Evolutionary conservation across 2,888 invertebrate species (phyloP), one percentile per base, ranked within the genome.

Genomic region (Ypsolopha scabrella): DNA sequence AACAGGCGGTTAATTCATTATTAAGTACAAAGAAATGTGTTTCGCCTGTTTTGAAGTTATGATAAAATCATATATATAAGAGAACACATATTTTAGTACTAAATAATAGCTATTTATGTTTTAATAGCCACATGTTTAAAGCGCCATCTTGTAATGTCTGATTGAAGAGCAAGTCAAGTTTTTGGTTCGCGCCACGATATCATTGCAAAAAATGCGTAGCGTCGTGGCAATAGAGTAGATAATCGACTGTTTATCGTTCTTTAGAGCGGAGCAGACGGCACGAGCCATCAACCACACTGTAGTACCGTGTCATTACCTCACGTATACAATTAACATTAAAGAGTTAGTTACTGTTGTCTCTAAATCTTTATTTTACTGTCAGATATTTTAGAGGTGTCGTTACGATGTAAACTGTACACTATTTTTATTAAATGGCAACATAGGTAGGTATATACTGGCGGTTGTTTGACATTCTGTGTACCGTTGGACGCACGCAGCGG

Each of bases 241-340:
- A 24, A 24, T 38, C 38, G 41, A 11, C 41, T 11, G 41, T 41
- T 41, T 41, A 34, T 51, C 58, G 67, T 75, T 72, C 77, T 75
- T 78, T 73, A 67, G 64, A 72, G 61, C 64, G 70, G 72, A 68
- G 69, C 70, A 65, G 60, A 66, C 66, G 60, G 55, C 59, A 60
- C 61, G 60, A 58, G 60, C 62, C 63, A 63, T 60, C 61, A 61
- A 65, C 65, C 64, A 70, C 70, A 71, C 74, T 69, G 64, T 63
- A 71, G 68, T 74, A 75, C 76, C 75, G 73, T 74, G 73, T 77
- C 75, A 75, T 81, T 80, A 81, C 81, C 82, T 83, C 80, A 82
- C 81, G 70, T 75, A 65, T 72, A 75, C 70, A 75, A 70, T 73
- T 14, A 10, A 43, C 10, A 47, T 66, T 68, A 65, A 72, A 70